Evolutionary conservation across 2,888 invertebrate species (phyloP).

Genomic region (Oscheius myriophilus): DNA sequence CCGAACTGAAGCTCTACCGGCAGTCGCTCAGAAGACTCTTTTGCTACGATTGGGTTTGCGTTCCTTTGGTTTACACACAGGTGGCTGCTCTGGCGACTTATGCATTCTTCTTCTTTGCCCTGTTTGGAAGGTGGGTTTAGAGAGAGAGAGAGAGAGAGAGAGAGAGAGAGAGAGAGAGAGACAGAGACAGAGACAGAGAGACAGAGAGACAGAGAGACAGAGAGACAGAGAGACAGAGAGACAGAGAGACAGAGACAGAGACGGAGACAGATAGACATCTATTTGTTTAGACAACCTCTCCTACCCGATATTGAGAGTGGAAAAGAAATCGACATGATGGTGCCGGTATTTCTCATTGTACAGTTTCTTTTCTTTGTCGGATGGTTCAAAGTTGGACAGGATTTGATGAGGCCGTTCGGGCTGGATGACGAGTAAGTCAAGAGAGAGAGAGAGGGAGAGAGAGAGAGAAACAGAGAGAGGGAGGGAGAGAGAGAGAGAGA

Average conservation of each 20-base stretch:
- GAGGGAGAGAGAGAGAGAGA: too few relatives aligned
- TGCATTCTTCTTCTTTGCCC: conserved; percentile 71
- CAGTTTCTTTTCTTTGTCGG: conserved; percentile 58
- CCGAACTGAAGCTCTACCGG: conserved; percentile 50
- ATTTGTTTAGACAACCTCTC: conserved; percentile 54
- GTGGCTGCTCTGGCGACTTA: conserved; percentile 72
- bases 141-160: background rate
- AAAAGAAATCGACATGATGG: conserved; percentile 45
- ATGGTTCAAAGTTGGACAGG: conserved; percentile 48
- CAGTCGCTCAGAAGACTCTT: conserved; percentile 48
- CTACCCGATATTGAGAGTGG: conserved; percentile 40
- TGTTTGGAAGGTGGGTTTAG: conserved; percentile 70
- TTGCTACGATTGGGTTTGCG: conserved; percentile 60
- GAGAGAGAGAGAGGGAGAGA: too few relatives aligned
- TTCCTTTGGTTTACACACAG: conserved; percentile 58
- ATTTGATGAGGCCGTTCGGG: conserved; percentile 60
- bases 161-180: background rate
- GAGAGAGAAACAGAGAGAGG: too few relatives aligned
- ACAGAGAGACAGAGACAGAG: background rate
- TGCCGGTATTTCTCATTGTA: conserved; percentile 56
- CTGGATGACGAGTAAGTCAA: conserved; percentile 49
- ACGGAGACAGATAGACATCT: background rate
- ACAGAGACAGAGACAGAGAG: background rate
- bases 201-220: background rate
- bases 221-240: background rate